A percentile compares a stretch with the other conserved stretches of the same genome.
phyloP scores from a whole-genome alignment of 2,113 vertebrate genomes.

The Himantopus leucocephalus region DNA sequence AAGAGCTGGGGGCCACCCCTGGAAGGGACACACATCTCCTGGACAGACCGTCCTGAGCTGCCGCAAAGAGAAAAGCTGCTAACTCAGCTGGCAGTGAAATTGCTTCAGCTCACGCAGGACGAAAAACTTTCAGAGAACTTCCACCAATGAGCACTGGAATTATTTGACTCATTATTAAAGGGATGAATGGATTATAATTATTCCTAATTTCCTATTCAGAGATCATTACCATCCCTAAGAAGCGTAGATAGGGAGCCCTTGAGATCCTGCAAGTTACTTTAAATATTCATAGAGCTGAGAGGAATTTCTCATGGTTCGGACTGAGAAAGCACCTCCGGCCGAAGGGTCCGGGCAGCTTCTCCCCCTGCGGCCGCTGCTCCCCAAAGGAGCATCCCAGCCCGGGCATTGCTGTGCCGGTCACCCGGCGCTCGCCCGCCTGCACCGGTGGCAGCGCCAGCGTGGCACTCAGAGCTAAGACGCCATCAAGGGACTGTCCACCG shows the following conservation, averaged over 20 bases:
- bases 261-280: not conserved
- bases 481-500: not conserved
- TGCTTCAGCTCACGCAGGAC: not conserved
- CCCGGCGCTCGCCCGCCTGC: not conserved
- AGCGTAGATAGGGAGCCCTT: no score
- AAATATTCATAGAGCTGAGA: slow-evolving; percentile 35
- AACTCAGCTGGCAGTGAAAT: not conserved
- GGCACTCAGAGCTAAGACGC: fast-evolving
- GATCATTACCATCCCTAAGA: not conserved
- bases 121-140: not conserved
- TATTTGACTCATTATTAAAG: not conserved
- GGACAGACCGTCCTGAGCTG: not conserved
- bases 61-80: not conserved
- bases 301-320: not conserved
- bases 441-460: not conserved
- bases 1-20: no score
- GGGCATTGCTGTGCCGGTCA: not conserved
- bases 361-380: fast-evolving
- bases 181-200: slow-evolving; percentile 13
- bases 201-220: slow-evolving; percentile 46
- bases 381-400: not conserved
- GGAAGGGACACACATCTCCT: no score
- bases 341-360: fast-evolving
- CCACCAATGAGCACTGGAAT: not conserved
- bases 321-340: not conserved